Base-by-base conservation (phyloP, 1,140 invertebrate species). In the Rhagoletis zephyria region DNA sequence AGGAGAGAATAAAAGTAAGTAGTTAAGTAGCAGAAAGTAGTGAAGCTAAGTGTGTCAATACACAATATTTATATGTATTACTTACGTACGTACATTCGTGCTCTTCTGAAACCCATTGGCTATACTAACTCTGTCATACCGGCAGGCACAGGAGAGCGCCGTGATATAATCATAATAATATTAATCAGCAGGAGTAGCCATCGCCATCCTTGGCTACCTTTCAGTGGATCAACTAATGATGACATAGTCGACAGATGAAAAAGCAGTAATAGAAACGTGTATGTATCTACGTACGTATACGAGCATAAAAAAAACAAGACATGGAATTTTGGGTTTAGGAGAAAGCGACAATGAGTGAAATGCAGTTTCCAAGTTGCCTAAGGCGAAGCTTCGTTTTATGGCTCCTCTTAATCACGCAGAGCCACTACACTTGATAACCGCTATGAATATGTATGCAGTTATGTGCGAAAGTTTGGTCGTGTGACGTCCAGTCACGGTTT, bases 201-300 rank as follows among this genome's bases (percentile, higher is more conserved):
- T 12, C n/a, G 48, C 74, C 74, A 81, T 12, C n/a, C 74, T 12
- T n/a, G 56, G 48, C 6, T 9, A 59, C 48, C 12, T 9, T 30
- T 16, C 74, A 81, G 48, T 81, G 45, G 48, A 12, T 81, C 7
- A n/a, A 56, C 74, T 59, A 81, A 81, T 81, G 74, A 81, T 81
- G 74, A 51, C 74, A 81, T 19, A 7, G 19, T 16, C 14, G 45
- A 6, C 14, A 4, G 10, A 56, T 56, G n/a, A 19, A 81, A 81
- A 30, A 59, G 19, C 7, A 10, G 7, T 56, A 81, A 19, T 48
- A 77, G 45, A 81, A 81, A 42, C 4, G 56, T 56, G 48, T 9
- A 30, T 30, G 30, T 30, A 30, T 30, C 30, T 30, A 48, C 30
- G 30, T 30, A 30, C 30, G 30, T 30, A 30, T 30, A 30, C 30